Conservation (phyloP, 2,113 vertebrate genomes). For the Oryctolagus cuniculus region mOryCun1.1 NC_091437.1:37195501-37196000, state of each 20-base stretch:
- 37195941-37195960: constrained; percentile 23
- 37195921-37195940: constrained; percentile 42
- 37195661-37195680: neutral
- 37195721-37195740: constrained; percentile 57
- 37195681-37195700: neutral
- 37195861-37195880: neutral
- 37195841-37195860: neutral
- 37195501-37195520: constrained; percentile 23
- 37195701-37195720: constrained; percentile 34
- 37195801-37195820: neutral
- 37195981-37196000: constrained; percentile 17
- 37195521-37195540: neutral
- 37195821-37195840: neutral
- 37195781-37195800: neutral
- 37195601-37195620: neutral
- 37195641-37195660: neutral
- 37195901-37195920: constrained; percentile 1
- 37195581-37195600: neutral
- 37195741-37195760: neutral
- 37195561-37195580: constrained; percentile 30
- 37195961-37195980: constrained; percentile 18
- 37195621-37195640: constrained; percentile 47
- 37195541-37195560: constrained; percentile 8
- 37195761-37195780: constrained; percentile 30
- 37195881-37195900: constrained; percentile 46